Base-by-base conservation (phyloP, 2,888 invertebrate species). In the Fragum whitleyi region DNA sequence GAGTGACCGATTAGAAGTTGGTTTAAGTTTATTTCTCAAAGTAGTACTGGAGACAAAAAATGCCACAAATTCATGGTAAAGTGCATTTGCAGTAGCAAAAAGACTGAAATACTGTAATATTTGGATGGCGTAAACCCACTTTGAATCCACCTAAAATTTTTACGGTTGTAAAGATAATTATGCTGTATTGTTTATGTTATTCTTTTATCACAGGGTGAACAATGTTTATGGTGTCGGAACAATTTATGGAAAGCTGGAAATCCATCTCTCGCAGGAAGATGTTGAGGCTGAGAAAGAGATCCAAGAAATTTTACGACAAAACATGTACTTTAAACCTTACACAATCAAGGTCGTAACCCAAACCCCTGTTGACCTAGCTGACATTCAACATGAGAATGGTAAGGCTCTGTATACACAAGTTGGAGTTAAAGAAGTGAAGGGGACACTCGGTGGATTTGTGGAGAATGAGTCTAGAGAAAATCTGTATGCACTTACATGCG, bases 401-500 rank as follows among this genome's bases (percentile, higher is more conserved):
- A 76, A 51, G 9, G 21, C 53, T 7, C 76, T 80, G 14, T 55
- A 7, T 29, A 65, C 39, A n/a, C 26, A 28, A 26, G n/a, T 23
- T 21, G 26, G 26, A 21, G 36, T 36, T 65, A 14, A 19, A 68
- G 23, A 39, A 7, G 26, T 55, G 16, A 28, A 53, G 21, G 80
- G 80, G 14, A 80, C 80, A 9, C 42, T 80, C 7, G 80, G 80
- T n/a, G 72, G 51, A 19, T 76, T 80, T 61, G 72, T 55, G 7
- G 39, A 42, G 19, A 26, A 65, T 16, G 61, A 55, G 29, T 53
- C 68, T 2, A 23, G 57, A 39, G 23, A 53, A 0, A 51, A 39
- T 3, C 62, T 76, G 29, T 80, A 69, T 69, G 80, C 57, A 21
- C n/a, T 80, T 14, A 80, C 80, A 19, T 76, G 76, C 42, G 80